These are phyloP conservation scores for Drosophila subpulchrella DNA, from an alignment of 1,140 invertebrate species.

Conservation along the genomic window DNA sequence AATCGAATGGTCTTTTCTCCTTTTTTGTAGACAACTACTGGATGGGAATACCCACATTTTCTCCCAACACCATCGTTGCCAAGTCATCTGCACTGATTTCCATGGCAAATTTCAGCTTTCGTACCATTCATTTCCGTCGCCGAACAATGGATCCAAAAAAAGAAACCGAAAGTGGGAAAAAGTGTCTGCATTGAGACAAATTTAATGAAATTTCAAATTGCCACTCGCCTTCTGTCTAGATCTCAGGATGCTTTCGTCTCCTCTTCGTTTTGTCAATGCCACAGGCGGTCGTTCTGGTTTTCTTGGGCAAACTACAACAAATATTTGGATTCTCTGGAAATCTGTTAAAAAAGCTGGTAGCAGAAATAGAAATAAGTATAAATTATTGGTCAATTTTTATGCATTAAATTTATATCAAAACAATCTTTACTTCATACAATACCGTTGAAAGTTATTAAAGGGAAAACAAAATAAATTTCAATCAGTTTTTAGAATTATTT, in stretches of 20 bases:
- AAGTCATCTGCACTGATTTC: constrained; percentile 56
- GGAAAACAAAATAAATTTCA: no score
- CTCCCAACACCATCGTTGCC: constrained; percentile 2
- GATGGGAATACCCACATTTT: neutral
- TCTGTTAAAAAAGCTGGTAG: neutral
- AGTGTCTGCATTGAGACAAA: constrained; percentile 61
- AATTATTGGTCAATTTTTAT: neutral
- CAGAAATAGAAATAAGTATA: no score
- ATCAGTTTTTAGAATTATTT: no score
- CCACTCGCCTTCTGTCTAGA: constrained; percentile 63
- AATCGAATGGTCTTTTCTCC: constrained; percentile 2
- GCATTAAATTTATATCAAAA: no score
- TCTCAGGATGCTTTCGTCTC: constrained; percentile 44
- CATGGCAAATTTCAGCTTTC: constrained; percentile 34
- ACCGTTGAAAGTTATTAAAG: no score
- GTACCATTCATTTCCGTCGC: constrained; percentile 26
- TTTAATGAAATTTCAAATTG: constrained; percentile 82
- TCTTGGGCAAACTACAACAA: neutral
- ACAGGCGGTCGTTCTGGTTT: constrained; percentile 2
- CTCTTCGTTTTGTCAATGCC: constrained; percentile 3
- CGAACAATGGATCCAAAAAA: constrained; percentile 41
- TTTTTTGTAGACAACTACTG: neutral
- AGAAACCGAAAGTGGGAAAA: constrained; percentile 27
- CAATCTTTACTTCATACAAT: no score
- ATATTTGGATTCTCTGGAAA: no score